Percentiles rank a stretch among this genome's conserved stretches.
These are phyloP conservation scores for Paelopatides confundens DNA, from an alignment of 53 echinoderm and acorn worm genomes.

Conservation along the genomic window DNA sequence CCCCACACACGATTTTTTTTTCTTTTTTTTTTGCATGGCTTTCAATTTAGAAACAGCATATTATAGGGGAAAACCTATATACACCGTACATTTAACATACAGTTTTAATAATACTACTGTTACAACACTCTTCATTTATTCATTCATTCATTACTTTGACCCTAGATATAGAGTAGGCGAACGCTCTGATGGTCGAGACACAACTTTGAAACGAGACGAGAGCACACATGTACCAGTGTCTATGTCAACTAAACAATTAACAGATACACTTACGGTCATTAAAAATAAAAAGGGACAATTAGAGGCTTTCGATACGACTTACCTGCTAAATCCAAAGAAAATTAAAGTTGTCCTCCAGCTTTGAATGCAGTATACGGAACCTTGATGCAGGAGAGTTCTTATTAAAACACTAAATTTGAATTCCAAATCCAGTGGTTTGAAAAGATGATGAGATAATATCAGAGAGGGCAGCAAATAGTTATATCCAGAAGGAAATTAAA, in stretches of 20 bases:
- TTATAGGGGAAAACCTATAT: too few relatives aligned
- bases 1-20: too few relatives aligned
- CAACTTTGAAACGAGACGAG: not conserved
- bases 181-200: not conserved
- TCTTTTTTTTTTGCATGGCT: too few relatives aligned
- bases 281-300: not conserved
- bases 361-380: not conserved
- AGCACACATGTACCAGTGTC: not conserved
- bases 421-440: not conserved
- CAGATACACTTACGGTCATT: not conserved
- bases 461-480: not conserved
- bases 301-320: not conserved
- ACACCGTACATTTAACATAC: too few relatives aligned
- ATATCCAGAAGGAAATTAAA: not conserved
- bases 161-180: not conserved
- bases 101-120: not conserved
- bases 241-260: not conserved
- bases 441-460: not conserved
- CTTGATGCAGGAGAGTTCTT: not conserved
- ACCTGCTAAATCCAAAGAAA: not conserved
- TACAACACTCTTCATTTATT: not conserved
- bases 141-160: slow-evolving; percentile 6
- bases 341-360: not conserved
- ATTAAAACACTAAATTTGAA: not conserved
- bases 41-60: too few relatives aligned